Evolutionary conservation across 2,888 invertebrate species (phyloP).

Genomic region (Steinernema carpocapsae): DNA sequence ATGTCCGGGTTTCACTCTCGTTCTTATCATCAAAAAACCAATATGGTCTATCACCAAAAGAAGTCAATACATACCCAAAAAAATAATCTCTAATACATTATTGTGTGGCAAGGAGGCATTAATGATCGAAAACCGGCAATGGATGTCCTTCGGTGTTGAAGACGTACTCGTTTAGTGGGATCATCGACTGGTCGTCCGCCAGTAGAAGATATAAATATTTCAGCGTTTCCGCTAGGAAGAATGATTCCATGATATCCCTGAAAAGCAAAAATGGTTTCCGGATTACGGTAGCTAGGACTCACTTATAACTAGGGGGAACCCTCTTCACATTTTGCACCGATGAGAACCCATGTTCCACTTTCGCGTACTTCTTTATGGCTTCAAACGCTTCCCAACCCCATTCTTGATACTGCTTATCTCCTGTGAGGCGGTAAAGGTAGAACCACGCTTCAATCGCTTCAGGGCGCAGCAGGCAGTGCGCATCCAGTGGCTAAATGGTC

Average conservation of each 20-base stretch:
- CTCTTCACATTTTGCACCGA: conserved; percentile 89
- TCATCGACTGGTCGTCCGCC: conserved; percentile 78
- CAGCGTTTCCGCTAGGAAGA: conserved; percentile 94
- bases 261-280: conserved; percentile 2
- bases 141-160: conserved; percentile 96
- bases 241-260: conserved; percentile 93
- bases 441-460: conserved; percentile 96
- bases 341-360: conserved; percentile 83
- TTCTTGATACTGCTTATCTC: conserved; percentile 90
- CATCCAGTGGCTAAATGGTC: conserved; percentile 77
- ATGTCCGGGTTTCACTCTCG: background rate
- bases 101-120: background rate
- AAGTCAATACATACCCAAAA: conserved; percentile 23
- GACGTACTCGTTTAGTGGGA: conserved; percentile 77
- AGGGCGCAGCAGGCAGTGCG: conserved; percentile 90
- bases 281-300: background rate
- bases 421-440: conserved; percentile 92
- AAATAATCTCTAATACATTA: background rate
- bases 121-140: conserved; percentile 76
- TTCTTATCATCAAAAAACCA: conserved; percentile 3
- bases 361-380: conserved; percentile 89
- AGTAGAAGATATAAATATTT: conserved; percentile 91
- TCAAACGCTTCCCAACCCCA: conserved; percentile 97
- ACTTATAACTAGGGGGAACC: conserved; percentile 65
- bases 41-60: conserved; percentile 1